phyloP scores from a whole-genome alignment of 2,113 vertebrate species.

The Paedocypris sp. region DNA sequence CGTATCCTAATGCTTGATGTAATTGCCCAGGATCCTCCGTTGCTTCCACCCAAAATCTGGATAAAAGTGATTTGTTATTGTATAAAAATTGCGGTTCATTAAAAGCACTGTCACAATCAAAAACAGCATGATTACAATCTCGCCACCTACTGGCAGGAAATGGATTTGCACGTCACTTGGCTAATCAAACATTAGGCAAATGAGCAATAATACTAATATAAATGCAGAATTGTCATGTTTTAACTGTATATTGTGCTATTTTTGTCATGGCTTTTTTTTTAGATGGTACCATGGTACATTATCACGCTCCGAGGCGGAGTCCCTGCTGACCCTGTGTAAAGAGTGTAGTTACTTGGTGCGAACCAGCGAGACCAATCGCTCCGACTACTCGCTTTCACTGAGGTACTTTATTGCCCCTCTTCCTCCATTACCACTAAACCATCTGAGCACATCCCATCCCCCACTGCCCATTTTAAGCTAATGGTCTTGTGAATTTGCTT shows the following conservation, averaged over 20 bases:
- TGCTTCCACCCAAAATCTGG: too few relatives aligned
- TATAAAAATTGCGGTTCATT: too few relatives aligned
- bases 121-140: too few relatives aligned
- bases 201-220: too few relatives aligned
- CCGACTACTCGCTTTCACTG: constrained; percentile 84
- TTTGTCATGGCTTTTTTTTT: too few relatives aligned
- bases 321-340: constrained; percentile 84
- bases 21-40: too few relatives aligned
- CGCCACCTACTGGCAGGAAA: too few relatives aligned
- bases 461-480: constrained; percentile 10
- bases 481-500: constrained; percentile 12
- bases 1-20: too few relatives aligned
- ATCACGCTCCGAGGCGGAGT: constrained; percentile 84
- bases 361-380: constrained; percentile 82
- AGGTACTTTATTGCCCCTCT: constrained; percentile 34
- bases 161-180: too few relatives aligned
- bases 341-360: constrained; percentile 96
- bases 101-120: too few relatives aligned
- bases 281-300: constrained; percentile 95
- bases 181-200: too few relatives aligned
- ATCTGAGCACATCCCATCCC: not conserved
- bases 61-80: too few relatives aligned
- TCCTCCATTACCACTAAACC: constrained; percentile 9
- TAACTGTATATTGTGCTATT: not conserved
- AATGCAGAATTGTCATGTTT: not conserved